Percentiles rank a stretch among this genome's conserved stretches.
These are phyloP conservation scores for Myotis pilosus DNA, from an alignment of 2,797 vertebrate species.

Conservation along the genomic window DNA sequence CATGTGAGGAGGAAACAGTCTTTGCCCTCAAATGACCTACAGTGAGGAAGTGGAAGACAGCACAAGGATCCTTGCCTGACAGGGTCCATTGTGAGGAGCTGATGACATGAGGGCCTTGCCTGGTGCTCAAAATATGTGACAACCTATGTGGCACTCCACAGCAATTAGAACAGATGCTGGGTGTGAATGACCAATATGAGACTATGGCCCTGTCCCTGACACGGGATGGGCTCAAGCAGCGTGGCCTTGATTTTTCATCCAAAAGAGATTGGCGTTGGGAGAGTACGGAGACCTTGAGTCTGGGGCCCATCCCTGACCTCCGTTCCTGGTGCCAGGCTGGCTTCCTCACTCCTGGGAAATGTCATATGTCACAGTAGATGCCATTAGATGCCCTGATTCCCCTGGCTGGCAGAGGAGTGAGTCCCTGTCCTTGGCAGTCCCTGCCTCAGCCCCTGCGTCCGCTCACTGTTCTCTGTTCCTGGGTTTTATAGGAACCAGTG, in stretches of 20 bases:
- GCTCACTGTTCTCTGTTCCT: neutral
- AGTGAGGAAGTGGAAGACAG: neutral
- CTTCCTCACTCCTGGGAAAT: neutral
- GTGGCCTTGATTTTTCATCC: neutral
- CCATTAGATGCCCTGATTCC: neutral
- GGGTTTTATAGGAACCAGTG: constrained; percentile 88
- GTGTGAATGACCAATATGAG: no score
- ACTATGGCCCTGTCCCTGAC: fast-evolving
- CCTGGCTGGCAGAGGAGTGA: neutral
- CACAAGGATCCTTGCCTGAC: neutral
- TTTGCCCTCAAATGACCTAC: neutral
- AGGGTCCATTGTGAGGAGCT: neutral
- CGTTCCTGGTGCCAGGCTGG: neutral
- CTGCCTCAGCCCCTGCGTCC: neutral
- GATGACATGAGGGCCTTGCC: neutral
- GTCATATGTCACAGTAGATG: neutral
- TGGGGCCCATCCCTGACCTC: neutral
- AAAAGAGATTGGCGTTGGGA: no score
- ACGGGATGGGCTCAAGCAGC: fast-evolving
- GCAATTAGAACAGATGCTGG: neutral
- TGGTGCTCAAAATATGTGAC: neutral
- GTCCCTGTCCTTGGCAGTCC: neutral
- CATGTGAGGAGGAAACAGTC: neutral
- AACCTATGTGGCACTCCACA: fast-evolving
- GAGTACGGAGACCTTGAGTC: neutral